Evolutionary conservation across 2,888 invertebrate species (phyloP), one percentile per base, ranked within the genome.

Genomic region (Drosophila setosimentum): DNA sequence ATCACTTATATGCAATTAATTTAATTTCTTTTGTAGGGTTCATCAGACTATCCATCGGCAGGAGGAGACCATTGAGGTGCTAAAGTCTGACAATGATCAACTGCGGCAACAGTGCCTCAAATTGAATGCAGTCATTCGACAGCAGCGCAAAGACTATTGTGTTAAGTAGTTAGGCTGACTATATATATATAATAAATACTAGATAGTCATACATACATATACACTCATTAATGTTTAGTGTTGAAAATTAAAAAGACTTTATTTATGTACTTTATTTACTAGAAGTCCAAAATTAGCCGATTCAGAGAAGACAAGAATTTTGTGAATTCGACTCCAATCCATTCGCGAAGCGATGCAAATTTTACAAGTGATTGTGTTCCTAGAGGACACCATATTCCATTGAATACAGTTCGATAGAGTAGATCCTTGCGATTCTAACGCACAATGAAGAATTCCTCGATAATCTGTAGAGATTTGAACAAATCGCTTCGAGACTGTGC

Each of bases 31-130:
- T 7, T 29, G 57, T 87, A 97, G 97, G 87, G 96, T 97, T 21
- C 97, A 97, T 92, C 95, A 96, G 68, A 96, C 97, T 0, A 95
- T 97, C 27, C 95, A 96, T 0, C 95, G 96, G 70, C 97, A 97
- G 91, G 97, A 97, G 91, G 95, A 96, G 6, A 95, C 96, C 10
- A 94, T 97, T 60, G 95, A 95, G 73, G 95, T 96, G 69, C 93
- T 97, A 37, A 95, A 95, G 54, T 94, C 96, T 57, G 96, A 97
- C 85, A 94, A 96, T 24, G 95, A 95, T 60, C 95, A 95, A 42
- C 93, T 96, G 55, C 95, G 96, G 80, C 96, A 96, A 92, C 96
- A 96, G 90, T 96, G 96, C 80, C 94, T 95, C 0, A 95, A 97
- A 74, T 92, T 97, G 68, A 97, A 97, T 91, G 95, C 94, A 75